Percentiles rank a stretch among this genome's conserved stretches.
Conservation (phyloP, 2,888 invertebrate species). For the Acanthopleura granulata region DNA sequence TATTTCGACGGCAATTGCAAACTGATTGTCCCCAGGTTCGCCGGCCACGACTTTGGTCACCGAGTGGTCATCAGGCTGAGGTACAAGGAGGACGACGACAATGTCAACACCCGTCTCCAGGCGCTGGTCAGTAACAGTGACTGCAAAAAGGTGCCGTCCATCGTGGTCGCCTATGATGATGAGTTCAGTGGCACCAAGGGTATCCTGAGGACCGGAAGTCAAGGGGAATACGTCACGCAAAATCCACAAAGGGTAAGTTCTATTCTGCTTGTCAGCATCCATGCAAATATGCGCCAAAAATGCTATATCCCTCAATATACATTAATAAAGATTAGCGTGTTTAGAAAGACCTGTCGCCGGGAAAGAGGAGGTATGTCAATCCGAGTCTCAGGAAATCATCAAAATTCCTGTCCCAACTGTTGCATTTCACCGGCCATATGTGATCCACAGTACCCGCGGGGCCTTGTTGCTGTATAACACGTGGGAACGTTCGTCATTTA, state of each 20-base stretch:
- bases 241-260: neutral
- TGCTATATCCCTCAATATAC: no score
- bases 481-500: no score
- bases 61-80: constrained; percentile 31
- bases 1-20: constrained; percentile 31
- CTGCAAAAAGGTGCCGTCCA: constrained; percentile 29
- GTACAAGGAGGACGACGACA: constrained; percentile 23
- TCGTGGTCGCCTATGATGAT: constrained; percentile 25
- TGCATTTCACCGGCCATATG: no score
- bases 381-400: no score
- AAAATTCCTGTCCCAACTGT: no score
- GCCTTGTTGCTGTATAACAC: no score
- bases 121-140: constrained; percentile 35
- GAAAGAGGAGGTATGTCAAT: no score
- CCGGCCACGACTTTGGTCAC: constrained; percentile 26
- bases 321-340: no score
- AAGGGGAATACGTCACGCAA: neutral
- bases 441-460: no score
- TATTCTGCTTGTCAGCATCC: no score
- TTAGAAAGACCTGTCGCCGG: no score
- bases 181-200: neutral
- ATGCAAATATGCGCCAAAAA: no score
- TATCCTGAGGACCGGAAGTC: neutral
- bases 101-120: constrained; percentile 21
- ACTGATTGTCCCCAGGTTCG: constrained; percentile 27